Base-by-base conservation (phyloP, 2,888 invertebrate genomes). In the Stratiomys singularior region DNA sequence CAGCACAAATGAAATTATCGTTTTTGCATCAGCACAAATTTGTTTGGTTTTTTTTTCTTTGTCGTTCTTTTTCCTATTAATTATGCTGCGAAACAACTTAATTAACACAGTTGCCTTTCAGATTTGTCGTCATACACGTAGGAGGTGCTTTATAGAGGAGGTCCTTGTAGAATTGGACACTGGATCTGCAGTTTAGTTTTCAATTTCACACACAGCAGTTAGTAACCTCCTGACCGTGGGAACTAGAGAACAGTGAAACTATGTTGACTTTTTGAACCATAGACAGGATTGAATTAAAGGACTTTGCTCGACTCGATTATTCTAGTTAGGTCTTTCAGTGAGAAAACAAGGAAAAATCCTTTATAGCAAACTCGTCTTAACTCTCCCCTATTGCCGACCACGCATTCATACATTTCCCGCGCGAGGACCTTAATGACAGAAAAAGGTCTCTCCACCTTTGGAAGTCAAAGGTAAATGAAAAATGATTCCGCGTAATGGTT, bases 1-100 rank as follows among this genome's bases (percentile, higher is more conserved):
- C 74, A 74, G 23, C 58, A 74, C 74, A 74, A 74, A 74, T 74
- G 58, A 60, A 74, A 74, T 74, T 74, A 74, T 74, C 74, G 74
- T 74, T 74, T 74, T 74, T 58, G 7, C 74, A 74, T 74, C 74
- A 60, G 13, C 56, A 52, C n/a, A n/a, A n/a, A n/a, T n/a, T n/a
- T n/a, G n/a, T n/a, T n/a, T n/a, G n/a, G n/a, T n/a, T n/a, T n/a
- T n/a, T 46, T 56, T 18, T 58, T 60, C 15, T 28, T 13, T 7
- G 28, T 72, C 56, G 5, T 9, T 37, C 52, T 28, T 30, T 37
- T 25, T 11, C n/a, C 60, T 74, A 74, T 74, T 74, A 74, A 74
- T 74, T 58, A 74, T 74, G 13, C 58, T 37, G 74, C 74, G 74
- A 74, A 74, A 74, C 74, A 74, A 74, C 74, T 58, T 74, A 74